Percentiles rank a stretch among this genome's conserved stretches.
Evolutionary conservation across 2,113 vertebrate genomes (phyloP).

Genomic region (Archilochus colubris): DNA sequence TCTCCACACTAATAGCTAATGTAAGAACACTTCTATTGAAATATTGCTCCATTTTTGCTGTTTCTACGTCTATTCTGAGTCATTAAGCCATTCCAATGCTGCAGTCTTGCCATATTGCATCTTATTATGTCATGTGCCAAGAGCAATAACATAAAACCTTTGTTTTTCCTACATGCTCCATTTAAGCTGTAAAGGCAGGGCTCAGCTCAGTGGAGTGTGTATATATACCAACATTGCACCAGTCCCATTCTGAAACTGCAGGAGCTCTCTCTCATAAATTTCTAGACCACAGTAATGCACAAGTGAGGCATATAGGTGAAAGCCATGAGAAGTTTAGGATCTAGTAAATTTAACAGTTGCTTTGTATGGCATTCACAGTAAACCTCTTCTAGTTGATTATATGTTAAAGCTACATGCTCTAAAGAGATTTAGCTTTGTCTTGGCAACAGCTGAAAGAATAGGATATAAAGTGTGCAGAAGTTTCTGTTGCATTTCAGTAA

Average conservation of each 20-base stretch:
- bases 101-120: slow-evolving; percentile 11
- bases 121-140: slow-evolving; percentile 34
- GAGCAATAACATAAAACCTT: slow-evolving; percentile 36
- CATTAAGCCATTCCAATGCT: not conserved
- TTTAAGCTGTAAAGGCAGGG: slow-evolving; percentile 40
- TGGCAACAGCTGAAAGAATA: not conserved
- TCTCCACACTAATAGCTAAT: no score
- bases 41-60: not conserved
- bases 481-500: slow-evolving; percentile 11
- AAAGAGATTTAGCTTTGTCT: slow-evolving; percentile 19
- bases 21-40: not conserved
- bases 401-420: not conserved
- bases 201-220: slow-evolving; percentile 18
- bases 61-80: not conserved
- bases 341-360: slow-evolving; percentile 33
- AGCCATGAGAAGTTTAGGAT: not conserved
- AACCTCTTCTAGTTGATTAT: slow-evolving; percentile 7
- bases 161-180: slow-evolving; percentile 53
- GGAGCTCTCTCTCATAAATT: slow-evolving; percentile 35
- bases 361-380: slow-evolving; percentile 23
- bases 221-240: not conserved
- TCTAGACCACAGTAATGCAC: not conserved
- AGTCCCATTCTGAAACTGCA: not conserved
- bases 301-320: not conserved
- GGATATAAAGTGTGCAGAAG: not conserved